Evolutionary conservation across 2,797 vertebrate species (phyloP).

Genomic region (Valencia hispanica): DNA sequence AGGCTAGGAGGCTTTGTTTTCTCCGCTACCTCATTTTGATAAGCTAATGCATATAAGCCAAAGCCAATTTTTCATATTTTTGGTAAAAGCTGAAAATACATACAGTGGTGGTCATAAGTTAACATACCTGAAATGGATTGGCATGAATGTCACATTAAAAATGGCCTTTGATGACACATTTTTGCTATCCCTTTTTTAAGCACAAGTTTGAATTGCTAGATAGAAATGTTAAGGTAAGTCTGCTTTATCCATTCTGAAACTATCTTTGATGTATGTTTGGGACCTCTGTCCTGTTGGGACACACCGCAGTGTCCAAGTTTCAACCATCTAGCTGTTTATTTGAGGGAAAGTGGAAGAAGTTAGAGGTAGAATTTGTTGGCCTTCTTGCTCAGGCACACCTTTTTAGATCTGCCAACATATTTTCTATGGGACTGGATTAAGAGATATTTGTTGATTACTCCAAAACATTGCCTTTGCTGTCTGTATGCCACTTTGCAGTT

Average conservation of each 20-base stretch:
- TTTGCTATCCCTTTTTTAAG: not conserved
- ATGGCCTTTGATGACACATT: not conserved
- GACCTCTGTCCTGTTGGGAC: not conserved
- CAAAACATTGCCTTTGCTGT: not conserved
- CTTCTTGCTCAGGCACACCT: not conserved
- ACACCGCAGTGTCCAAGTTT: not conserved
- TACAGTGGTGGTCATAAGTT: not conserved
- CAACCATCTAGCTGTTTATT: not conserved
- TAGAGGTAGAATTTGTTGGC: not conserved
- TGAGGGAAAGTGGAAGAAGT: not conserved
- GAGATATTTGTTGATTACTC: not conserved
- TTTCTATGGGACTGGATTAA: not conserved
- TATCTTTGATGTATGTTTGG: not conserved
- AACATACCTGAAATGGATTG: not conserved
- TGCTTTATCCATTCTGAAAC: not conserved
- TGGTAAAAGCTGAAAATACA: not conserved
- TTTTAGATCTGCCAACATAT: not conserved
- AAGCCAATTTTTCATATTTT: not conserved
- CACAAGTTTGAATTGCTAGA: not conserved
- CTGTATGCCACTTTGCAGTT: not conserved
- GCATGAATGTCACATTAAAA: not conserved
- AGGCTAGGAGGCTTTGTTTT: not conserved
- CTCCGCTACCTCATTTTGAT: not conserved
- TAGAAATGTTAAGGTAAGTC: too few relatives aligned
- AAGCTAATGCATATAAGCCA: not conserved